Conservation (phyloP, 2,113 vertebrate genomes). For the Uropsilus gracilis region DNA sequence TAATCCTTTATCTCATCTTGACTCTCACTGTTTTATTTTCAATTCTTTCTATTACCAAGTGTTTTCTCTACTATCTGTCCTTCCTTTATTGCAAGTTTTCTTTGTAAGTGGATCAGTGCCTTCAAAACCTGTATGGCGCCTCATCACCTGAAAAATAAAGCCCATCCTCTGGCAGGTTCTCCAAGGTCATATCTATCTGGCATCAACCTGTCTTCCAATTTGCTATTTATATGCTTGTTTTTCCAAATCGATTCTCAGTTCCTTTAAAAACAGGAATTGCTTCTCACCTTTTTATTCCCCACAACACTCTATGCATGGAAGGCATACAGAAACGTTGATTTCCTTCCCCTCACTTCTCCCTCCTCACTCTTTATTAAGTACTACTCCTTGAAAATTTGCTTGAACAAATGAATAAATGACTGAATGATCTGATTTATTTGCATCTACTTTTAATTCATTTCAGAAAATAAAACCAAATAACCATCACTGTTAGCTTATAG, state of each 20-base stretch:
- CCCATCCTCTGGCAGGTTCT: neutral
- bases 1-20: neutral
- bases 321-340: neutral
- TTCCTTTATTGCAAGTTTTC: neutral
- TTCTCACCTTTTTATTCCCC: neutral
- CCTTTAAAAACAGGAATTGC: neutral
- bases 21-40: neutral
- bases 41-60: neutral
- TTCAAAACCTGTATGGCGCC: neutral
- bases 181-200: neutral
- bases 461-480: slow-evolving; percentile 27
- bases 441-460: slow-evolving; percentile 23
- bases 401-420: neutral
- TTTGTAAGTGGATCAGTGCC: neutral
- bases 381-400: neutral
- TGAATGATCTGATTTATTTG: slow-evolving; percentile 14
- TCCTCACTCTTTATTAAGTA: too few relatives aligned
- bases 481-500: neutral
- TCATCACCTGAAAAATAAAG: slow-evolving; percentile 23
- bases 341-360: neutral
- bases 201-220: neutral
- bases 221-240: neutral
- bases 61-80: neutral
- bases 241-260: slow-evolving; percentile 5
- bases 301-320: neutral